A percentile compares a stretch with the other conserved stretches of the same genome.
Evolutionary conservation across 2,797 vertebrate species (phyloP).

Genomic region (Enteromius afrohamiltoni): DNA sequence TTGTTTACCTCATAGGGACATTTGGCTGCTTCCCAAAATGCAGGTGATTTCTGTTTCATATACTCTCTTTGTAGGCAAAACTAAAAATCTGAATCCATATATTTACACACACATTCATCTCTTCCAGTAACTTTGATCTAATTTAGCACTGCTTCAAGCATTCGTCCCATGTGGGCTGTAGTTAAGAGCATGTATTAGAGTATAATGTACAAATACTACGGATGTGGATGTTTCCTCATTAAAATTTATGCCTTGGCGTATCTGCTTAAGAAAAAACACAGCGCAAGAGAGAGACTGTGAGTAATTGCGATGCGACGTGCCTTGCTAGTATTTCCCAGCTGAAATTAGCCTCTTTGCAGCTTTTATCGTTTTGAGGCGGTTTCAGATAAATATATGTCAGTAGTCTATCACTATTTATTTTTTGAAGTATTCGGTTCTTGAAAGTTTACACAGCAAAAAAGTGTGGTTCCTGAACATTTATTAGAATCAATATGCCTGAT

Average conservation of each 20-base stretch:
- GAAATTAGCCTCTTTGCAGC: constrained; percentile 33
- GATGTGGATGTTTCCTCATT: constrained; percentile 19
- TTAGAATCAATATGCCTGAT: constrained; percentile 12
- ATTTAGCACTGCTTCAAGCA: constrained; percentile 17
- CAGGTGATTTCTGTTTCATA: constrained; percentile 9
- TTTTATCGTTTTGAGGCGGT: constrained; percentile 29
- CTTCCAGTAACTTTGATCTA: constrained; percentile 12
- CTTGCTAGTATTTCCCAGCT: constrained; percentile 30
- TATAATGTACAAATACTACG: constrained; percentile 31
- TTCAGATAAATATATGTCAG: neutral
- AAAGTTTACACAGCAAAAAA: neutral
- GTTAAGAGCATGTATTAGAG: neutral
- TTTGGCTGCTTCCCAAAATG: neutral
- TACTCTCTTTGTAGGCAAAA: neutral
- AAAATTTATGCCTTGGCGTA: neutral
- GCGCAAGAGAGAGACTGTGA: constrained; percentile 18
- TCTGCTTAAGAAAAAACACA: constrained; percentile 19
- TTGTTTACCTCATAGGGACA: neutral
- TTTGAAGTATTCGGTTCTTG: neutral
- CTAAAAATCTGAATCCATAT: neutral
- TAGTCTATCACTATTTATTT: neutral
- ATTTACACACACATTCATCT: neutral
- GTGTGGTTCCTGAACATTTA: neutral
- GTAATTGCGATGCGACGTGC: constrained; percentile 25
- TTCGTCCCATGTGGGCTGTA: constrained; percentile 7